Percentiles rank a stretch among this genome's conserved stretches.
Conservation (phyloP, 2,797 vertebrate genomes). For the Botia kubotai region DNA sequence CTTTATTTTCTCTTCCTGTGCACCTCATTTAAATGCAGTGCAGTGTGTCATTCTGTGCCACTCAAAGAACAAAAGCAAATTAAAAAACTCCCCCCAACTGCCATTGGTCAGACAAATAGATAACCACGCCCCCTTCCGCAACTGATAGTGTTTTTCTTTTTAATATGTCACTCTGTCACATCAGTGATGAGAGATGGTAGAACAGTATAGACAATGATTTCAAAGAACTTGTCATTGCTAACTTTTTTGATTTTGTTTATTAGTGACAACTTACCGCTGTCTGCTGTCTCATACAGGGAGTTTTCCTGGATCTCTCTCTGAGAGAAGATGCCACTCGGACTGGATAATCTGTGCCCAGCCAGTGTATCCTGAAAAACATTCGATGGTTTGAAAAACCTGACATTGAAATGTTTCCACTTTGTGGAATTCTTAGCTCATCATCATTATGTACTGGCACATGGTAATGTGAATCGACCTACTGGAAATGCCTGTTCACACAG, state of each 20-base stretch:
- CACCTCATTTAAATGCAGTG: neutral
- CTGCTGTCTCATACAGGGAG: slow-evolving; percentile 48
- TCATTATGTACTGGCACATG: neutral
- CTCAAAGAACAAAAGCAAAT: neutral
- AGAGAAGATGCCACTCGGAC: neutral
- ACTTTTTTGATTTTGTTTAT: neutral
- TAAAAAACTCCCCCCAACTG: neutral
- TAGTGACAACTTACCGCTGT: slow-evolving; percentile 29
- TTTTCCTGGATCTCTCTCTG: slow-evolving; percentile 47
- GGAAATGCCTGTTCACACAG: slow-evolving; percentile 58
- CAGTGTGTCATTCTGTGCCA: neutral
- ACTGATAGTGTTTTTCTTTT: no score
- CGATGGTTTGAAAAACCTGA: neutral
- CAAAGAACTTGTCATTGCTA: neutral
- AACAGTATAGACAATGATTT: neutral
- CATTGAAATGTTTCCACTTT: neutral
- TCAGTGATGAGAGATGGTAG: neutral
- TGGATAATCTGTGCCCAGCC: slow-evolving; percentile 21
- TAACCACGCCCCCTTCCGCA: neutral
- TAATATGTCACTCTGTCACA: no score
- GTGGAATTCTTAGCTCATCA: no score
- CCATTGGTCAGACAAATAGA: neutral
- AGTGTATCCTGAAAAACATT: slow-evolving; percentile 42
- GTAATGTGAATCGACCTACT: slow-evolving; percentile 46
- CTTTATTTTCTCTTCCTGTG: neutral